Base-by-base conservation (phyloP, 2,113 vertebrate genomes). In the Perccottus glenii region DNA sequence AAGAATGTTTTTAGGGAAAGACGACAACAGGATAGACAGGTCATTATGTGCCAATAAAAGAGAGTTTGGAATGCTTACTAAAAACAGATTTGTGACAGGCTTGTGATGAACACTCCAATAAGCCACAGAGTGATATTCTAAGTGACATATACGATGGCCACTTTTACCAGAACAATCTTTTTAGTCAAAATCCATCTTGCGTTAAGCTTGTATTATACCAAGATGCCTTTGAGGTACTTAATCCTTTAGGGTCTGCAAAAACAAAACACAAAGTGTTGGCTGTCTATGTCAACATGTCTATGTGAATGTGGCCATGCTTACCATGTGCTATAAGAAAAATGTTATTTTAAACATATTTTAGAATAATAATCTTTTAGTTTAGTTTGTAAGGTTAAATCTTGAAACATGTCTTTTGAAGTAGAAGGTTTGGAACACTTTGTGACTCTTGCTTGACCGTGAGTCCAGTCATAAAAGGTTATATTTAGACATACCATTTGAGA, bases 1-100 rank as follows among this genome's bases (percentile, higher is more conserved):
- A 60, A 49, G 7, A 69, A 78, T 63, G 19, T 1, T 51, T 55
- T 64, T 75, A 49, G 66, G 53, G 38, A 64, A 3, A 44, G 67
- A 66, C 64, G 65, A 69, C 7, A 75, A 69, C 9, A 45, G 38
- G 32, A 52, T 0, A 56, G 49, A 70, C 27, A 51, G 36, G 44
- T 65, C 70, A 47, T 40, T 68, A 75, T 47, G 32, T 69, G 11
- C 58, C 52, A 11, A 36, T 43, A 9, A 62, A 0, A 62, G 50
- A 67, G 9, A 62, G 43, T 61, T 48, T 74, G 12, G 65, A 55
- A 19, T 40, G 14, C 43, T 15, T 74, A 14, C 15, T 75, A 5
- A 35, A 62, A 5, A 66, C 49, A 19, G 40, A 59, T 56, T 14
- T 75, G 4, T 59, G 66, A 15, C 47, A 57, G 45, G 50, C 58